Evolutionary conservation across 1,140 invertebrate genomes (phyloP), one percentile per base, ranked within the genome.

Genomic region (Paralvinella palmiformis): DNA sequence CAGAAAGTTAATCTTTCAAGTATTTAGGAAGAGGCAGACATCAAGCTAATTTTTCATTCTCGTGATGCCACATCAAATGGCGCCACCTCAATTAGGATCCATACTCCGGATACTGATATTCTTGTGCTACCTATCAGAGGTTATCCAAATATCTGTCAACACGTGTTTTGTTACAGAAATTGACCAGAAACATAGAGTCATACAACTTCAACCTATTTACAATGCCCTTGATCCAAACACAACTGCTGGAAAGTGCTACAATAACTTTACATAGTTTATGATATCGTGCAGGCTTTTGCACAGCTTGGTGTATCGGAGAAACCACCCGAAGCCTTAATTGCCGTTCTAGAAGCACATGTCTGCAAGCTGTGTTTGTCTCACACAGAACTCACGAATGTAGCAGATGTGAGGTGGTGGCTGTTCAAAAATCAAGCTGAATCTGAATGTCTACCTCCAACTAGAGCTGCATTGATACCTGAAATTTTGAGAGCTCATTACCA

Each of bases 11-110:
- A 48, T 48, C 1, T 48, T 24, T 48, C 45, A 48, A 48, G 45
- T 48, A 24, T 48, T 48, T 44, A 65, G 7, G 63, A 61, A 35
- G 63, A 65, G 27, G 63, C 45, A 22, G 63, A 65, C 31, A 50
- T 44, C 29, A 65, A 65, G 33, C 22, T 65, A n/a, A 48, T 65
- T n/a, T 44, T 65, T 10, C 44, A 65, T 61, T 45, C 63, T 50
- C 10, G 35, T n/a, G 63, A 65, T 65, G 37, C 57, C 33, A 61
- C 56, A n/a, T 17, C 17, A 45, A 53, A 56, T 44, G 63, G 63
- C 5, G 32, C 57, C 29, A 36, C 57, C 20, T 32, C 13, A 31
- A 13, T 65, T 22, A n/a, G 41, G 27, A 52, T 65, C 33, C 32
- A 52, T 29, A 60, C 63, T 27, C 56, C 58, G 22, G 56, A 59